Base-by-base conservation (phyloP, 1,140 invertebrate species). In the Dendroctonus ponderosae region DNA sequence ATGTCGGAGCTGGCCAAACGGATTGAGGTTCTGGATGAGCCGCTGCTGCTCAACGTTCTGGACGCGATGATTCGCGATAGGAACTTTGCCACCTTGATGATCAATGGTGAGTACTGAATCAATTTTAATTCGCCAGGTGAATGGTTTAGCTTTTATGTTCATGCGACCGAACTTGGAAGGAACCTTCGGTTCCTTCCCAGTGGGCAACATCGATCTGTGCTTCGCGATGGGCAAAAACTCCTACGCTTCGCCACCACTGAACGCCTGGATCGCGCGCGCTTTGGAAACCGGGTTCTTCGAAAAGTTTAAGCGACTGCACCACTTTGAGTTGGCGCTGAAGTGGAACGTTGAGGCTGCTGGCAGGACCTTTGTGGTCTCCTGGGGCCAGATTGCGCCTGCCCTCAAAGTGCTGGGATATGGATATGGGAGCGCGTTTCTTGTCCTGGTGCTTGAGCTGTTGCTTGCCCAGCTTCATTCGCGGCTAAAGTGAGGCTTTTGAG, bases 141-240 rank as follows among this genome's bases (percentile, higher is more conserved):
- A 52, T 15, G 38, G 5, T 15, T 9, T 26, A 52, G 50, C 50
- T 15, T 14, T 14, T 5, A 14, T 52, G 9, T 14, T 52, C 9
- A n/a, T 52, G 15, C 14, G 50, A 12, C 50, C 50, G 12, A 52
- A 52, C 9, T 9, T 52, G 4, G 15, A 52, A n/a, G 38, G 38
- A 15, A 14, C 12, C 4, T 52, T 52, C n/a, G 15, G 15, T 37
- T 52, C 14, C 37, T 12, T 52, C 15, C 50, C 50, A 9, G 5
- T 52, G 9, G 6, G 9, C 9, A 26, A n/a, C n/a, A 5, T 52
- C 9, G 5, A 6, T 14, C 9, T 14, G 9, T 14, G n/a, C 37
- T 52, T 52, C 8, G 50, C n/a, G 1, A 52, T 52, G 50, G 50
- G 15, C 15, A 52, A 52, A 52, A 52, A 52, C 50, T 52, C 50